phyloP scores from a whole-genome alignment of 1,140 invertebrate species.

The Lepidostoma basale region DNA sequence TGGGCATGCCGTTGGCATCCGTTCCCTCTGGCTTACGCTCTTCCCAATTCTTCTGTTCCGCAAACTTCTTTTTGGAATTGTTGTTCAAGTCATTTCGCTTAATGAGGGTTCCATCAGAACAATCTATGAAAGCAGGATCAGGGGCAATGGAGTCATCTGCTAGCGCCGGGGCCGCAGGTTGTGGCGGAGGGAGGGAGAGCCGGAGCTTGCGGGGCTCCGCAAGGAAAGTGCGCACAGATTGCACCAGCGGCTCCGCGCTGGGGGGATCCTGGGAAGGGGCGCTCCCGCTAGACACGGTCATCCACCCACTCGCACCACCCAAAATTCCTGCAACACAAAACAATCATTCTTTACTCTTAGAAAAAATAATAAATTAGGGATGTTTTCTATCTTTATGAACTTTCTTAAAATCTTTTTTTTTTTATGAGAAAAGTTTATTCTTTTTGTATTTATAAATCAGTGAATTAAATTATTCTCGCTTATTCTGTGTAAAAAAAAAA shows the following conservation, averaged over 20 bases:
- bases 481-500: no score
- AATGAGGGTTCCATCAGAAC: conserved; percentile 38
- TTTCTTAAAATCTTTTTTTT: no score
- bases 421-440: no score
- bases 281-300: conserved; percentile 58
- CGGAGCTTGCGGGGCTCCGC: conserved; percentile 55
- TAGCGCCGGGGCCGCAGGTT: neutral
- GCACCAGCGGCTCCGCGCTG: conserved; percentile 56
- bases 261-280: conserved; percentile 54
- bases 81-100: conserved; percentile 61
- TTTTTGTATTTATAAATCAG: no score
- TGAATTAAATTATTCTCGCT: no score
- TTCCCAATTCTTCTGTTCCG: conserved; percentile 44
- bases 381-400: no score
- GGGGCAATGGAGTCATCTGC: conserved; percentile 57
- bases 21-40: conserved; percentile 26
- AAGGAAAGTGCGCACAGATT: conserved; percentile 59
- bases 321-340: conserved; percentile 54
- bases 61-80: conserved; percentile 51
- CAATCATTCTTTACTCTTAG: no score
- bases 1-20: conserved; percentile 53
- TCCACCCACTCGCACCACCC: conserved; percentile 59
- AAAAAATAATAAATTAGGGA: no score
- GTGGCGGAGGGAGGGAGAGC: conserved; percentile 39
- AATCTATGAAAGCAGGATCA: conserved; percentile 52